These are phyloP conservation scores for Casuarius casuarius DNA, from an alignment of 2,113 vertebrate genomes.

Conservation along the genomic window DNA sequence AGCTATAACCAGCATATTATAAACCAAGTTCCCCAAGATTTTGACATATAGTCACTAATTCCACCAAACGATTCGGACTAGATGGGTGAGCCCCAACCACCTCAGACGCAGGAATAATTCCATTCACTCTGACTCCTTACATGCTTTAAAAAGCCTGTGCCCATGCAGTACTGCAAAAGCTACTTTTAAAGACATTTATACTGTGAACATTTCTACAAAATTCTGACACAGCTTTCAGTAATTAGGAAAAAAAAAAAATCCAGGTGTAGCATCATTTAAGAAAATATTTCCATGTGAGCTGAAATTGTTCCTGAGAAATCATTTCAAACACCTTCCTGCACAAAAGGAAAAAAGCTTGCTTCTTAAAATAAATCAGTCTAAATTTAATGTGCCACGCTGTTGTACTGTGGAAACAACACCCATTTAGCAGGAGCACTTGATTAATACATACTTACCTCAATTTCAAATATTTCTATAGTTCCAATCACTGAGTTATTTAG, in stretches of 20 bases:
- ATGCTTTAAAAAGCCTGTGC: not conserved
- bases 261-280: not conserved
- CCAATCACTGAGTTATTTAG: not conserved
- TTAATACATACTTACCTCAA: not conserved
- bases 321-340: not conserved
- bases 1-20: not conserved
- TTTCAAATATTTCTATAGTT: not conserved
- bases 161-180: not conserved
- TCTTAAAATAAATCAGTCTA: not conserved
- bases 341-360: not conserved
- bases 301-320: not conserved
- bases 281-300: conserved; percentile 4
- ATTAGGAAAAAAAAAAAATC: conserved; percentile 22
- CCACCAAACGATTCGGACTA: not conserved
- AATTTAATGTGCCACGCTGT: not conserved
- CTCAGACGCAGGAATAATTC: not conserved
- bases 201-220: not conserved
- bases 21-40: not conserved
- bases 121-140: not conserved
- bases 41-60: not conserved
- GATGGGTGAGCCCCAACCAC: not conserved
- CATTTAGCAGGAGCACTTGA: not conserved
- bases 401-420: not conserved
- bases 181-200: not conserved
- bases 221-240: not conserved